Evolutionary conservation across 1,140 invertebrate species (phyloP).

Genomic region (Micrasema minimum): DNA sequence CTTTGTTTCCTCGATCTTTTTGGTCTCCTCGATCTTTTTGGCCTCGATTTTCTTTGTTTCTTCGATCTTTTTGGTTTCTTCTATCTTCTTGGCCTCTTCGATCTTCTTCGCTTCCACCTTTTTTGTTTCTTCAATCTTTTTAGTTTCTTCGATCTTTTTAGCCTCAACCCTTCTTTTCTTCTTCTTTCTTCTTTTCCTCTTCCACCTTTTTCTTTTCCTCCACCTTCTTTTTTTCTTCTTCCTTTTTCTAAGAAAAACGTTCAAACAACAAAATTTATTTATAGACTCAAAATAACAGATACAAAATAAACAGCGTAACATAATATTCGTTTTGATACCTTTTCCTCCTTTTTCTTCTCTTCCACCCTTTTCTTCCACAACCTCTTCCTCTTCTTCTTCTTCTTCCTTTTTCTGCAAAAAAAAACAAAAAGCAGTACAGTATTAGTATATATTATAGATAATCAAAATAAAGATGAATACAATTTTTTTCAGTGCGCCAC

Average conservation of each 20-base stretch:
- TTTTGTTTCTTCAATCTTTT: slow-evolving; percentile 58
- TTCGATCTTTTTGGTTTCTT: slow-evolving; percentile 62
- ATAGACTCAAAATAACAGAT: no score
- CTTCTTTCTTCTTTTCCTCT: slow-evolving; percentile 49
- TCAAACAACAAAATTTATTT: no score
- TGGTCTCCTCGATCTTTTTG: slow-evolving; percentile 48
- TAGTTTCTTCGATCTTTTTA: slow-evolving; percentile 63
- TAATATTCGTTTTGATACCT: slow-evolving; percentile 35
- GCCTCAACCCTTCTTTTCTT: slow-evolving; percentile 58
- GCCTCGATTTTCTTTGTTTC: slow-evolving; percentile 55
- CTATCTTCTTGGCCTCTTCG: slow-evolving; percentile 66
- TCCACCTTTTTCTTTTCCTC: slow-evolving; percentile 52
- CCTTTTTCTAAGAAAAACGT: slow-evolving; percentile 11
- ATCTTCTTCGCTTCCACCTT: slow-evolving; percentile 58
- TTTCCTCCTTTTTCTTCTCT: slow-evolving; percentile 58
- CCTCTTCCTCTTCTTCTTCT: slow-evolving; percentile 64
- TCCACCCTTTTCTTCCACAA: slow-evolving; percentile 65
- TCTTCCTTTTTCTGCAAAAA: slow-evolving; percentile 64
- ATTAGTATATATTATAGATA: no score
- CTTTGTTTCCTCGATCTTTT: slow-evolving; percentile 53
- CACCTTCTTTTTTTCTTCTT: slow-evolving; percentile 50
- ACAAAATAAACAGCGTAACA: no score
- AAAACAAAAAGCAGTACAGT: no score
- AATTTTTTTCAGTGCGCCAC: no score
- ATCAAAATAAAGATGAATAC: no score